Conservation (phyloP, 2,888 invertebrate genomes). For the Tenthredo distinguenda region DNA sequence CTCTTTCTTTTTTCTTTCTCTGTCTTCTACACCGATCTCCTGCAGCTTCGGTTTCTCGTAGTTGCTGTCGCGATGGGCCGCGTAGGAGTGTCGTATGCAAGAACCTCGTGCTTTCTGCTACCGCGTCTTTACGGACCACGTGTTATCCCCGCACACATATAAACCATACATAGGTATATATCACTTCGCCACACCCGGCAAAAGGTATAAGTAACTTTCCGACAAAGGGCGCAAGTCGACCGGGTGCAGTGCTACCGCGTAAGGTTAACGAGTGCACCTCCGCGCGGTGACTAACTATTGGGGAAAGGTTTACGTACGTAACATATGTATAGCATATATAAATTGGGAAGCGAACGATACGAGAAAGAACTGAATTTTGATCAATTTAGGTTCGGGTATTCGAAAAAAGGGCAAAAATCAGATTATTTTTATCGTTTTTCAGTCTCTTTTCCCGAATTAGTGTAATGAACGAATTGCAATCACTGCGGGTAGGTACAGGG, state of each 20-base stretch:
- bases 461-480: background rate
- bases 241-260: constrained; percentile 23
- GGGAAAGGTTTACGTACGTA: background rate
- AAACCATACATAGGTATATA: background rate
- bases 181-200: background rate
- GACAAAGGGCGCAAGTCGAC: constrained; percentile 30
- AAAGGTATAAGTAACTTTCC: background rate
- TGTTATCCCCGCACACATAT: constrained; percentile 21
- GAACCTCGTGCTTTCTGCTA: constrained; percentile 26
- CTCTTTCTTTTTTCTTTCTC: background rate
- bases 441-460: background rate
- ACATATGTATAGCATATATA: no score
- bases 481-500: no score
- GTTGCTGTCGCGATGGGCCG: constrained; percentile 21
- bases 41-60: constrained; percentile 31
- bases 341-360: background rate
- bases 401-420: background rate
- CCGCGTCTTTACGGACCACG: constrained; percentile 1
- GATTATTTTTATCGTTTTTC: background rate
- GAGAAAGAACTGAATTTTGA: no score
- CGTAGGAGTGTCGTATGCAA: constrained; percentile 26
- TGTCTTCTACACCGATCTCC: constrained; percentile 32
- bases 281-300: constrained; percentile 7
- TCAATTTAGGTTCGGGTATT: background rate
- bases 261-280: constrained; percentile 47